Evolutionary conservation across 1,140 invertebrate genomes (phyloP).

Genomic region (Drosophila auraria): DNA sequence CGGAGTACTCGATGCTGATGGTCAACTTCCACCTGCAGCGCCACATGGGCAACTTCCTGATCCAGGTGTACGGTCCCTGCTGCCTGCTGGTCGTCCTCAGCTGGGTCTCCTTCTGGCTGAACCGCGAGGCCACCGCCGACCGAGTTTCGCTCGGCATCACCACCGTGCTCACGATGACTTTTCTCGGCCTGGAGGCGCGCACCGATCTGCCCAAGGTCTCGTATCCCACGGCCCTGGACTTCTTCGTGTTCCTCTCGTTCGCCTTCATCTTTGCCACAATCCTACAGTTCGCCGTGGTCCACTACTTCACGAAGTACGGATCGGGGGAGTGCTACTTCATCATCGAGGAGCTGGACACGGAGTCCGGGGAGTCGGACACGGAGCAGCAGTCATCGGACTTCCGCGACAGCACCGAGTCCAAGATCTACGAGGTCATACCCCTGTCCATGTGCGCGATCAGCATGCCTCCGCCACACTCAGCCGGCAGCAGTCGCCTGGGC

Average conservation of each 20-base stretch:
- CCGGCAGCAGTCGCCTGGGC: slow-evolving; percentile 54
- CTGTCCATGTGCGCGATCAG: slow-evolving; percentile 78
- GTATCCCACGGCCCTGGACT: slow-evolving; percentile 94
- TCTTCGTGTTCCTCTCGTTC: slow-evolving; percentile 94
- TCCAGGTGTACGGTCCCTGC: slow-evolving; percentile 95
- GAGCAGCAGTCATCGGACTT: slow-evolving; percentile 80
- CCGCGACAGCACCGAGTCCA: slow-evolving; percentile 72
- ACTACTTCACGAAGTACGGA: slow-evolving; percentile 95
- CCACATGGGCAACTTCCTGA: slow-evolving; percentile 94
- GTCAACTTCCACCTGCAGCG: slow-evolving; percentile 93
- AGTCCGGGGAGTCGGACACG: slow-evolving; percentile 87
- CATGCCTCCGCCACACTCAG: slow-evolving; percentile 52
- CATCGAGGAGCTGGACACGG: slow-evolving; percentile 87
- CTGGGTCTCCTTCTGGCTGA: slow-evolving; percentile 97
- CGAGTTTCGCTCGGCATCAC: slow-evolving; percentile 94
- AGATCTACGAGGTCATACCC: slow-evolving; percentile 82
- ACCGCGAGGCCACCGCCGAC: slow-evolving; percentile 95
- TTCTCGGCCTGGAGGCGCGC: slow-evolving; percentile 93
- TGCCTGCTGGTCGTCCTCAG: slow-evolving; percentile 93
- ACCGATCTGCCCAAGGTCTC: slow-evolving; percentile 94
- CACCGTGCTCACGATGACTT: slow-evolving; percentile 95
- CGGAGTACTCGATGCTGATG: slow-evolving; percentile 91
- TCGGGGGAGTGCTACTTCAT: slow-evolving; percentile 94
- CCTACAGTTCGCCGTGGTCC: slow-evolving; percentile 94
- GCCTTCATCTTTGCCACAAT: slow-evolving; percentile 95